These are phyloP conservation scores for Orussus abietinus DNA, from an alignment of 1,140 invertebrate genomes.

Conservation along the genomic window DNA sequence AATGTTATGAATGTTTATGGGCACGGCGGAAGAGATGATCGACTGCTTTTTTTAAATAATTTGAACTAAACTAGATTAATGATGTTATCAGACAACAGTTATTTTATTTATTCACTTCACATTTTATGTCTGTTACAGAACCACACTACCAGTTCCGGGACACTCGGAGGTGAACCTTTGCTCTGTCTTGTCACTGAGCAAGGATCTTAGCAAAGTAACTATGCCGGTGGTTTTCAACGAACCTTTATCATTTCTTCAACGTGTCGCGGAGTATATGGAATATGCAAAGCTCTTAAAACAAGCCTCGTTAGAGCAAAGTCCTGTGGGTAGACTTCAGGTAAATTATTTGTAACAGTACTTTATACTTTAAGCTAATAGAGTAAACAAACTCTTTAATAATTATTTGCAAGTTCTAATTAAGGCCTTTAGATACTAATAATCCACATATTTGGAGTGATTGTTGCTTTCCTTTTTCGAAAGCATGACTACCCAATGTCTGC, in stretches of 20 bases:
- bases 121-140: no score
- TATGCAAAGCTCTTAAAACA: slow-evolving; percentile 81
- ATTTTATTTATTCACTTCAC: no score
- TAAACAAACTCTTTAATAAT: background rate
- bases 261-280: slow-evolving; percentile 93
- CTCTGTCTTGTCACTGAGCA: slow-evolving; percentile 91
- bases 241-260: slow-evolving; percentile 90
- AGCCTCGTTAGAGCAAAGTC: slow-evolving; percentile 71
- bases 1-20: no score
- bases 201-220: slow-evolving; percentile 94
- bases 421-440: no score
- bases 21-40: no score
- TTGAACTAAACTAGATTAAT: no score
- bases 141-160: slow-evolving; percentile 78
- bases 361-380: background rate
- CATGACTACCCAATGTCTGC: no score
- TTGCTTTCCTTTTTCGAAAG: no score
- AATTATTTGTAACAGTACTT: slow-evolving; percentile 12
- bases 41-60: no score
- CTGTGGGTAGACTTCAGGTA: slow-evolving; percentile 75
- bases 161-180: slow-evolving; percentile 91
- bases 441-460: no score
- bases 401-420: no score
- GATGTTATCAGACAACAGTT: no score
- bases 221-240: slow-evolving; percentile 98